A percentile compares a stretch with the other conserved stretches of the same genome.
Conservation (phyloP, 2,888 invertebrate species). For the Acleris cristana region DNA sequence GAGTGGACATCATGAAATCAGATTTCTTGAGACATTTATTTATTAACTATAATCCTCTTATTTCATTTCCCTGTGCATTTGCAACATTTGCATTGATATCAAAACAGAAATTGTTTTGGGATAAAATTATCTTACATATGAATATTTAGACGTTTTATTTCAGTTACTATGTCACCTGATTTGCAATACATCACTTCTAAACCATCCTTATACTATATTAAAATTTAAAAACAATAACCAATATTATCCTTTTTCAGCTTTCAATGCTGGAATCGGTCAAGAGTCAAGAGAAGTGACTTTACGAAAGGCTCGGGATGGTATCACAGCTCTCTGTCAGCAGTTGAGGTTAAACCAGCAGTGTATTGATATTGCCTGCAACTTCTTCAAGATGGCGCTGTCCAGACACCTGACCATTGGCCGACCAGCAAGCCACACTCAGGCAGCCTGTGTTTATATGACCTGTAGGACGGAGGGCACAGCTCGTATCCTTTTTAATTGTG, state of each 20-base stretch:
- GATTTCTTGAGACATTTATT: no score
- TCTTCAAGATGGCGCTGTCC: conserved; percentile 95
- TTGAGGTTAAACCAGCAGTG: conserved; percentile 94
- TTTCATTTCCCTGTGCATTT: no score
- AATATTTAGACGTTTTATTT: no score
- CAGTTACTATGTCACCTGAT: no score
- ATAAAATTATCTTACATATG: no score
- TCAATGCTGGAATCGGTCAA: conserved; percentile 90
- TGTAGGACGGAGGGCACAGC: conserved; percentile 97
- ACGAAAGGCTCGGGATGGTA: conserved; percentile 93
- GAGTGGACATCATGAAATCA: no score
- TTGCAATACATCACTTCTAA: no score
- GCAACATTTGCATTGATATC: no score
- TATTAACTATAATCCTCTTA: no score
- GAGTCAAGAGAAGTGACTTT: conserved; percentile 97
- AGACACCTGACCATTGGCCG: conserved; percentile 95
- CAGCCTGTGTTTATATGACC: conserved; percentile 98
- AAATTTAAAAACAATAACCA: no score
- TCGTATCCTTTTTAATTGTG: conserved; percentile 87
- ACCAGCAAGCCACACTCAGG: conserved; percentile 94
- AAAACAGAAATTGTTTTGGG: no score
- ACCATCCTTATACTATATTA: no score
- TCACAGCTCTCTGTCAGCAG: conserved; percentile 93
- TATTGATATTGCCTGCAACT: conserved; percentile 96
- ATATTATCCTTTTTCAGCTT: conserved; percentile 74